Conservation (phyloP, 2,888 invertebrate species). For the Yponomeuta malinellus region DNA sequence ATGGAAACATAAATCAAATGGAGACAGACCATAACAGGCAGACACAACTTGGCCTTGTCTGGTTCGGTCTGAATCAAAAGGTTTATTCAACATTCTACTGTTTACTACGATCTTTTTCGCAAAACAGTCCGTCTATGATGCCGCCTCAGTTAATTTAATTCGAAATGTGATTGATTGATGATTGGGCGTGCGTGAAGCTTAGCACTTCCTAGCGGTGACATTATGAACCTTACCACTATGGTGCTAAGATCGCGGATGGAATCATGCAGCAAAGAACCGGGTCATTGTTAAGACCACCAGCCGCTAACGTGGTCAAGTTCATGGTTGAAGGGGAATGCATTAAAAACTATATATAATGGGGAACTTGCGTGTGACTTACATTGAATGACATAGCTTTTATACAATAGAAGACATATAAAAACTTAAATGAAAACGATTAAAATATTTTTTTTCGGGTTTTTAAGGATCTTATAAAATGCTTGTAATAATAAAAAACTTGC, state of each 20-base stretch:
- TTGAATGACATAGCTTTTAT: no score
- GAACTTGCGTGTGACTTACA: no score
- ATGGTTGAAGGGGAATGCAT: background rate
- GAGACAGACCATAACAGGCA: background rate
- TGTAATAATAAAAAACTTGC: no score
- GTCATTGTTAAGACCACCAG: conserved; percentile 2
- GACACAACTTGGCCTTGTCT: background rate
- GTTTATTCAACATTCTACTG: background rate
- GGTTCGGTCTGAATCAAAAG: background rate
- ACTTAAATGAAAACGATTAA: no score
- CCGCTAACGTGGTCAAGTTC: background rate
- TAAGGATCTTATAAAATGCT: no score
- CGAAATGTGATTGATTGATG: background rate
- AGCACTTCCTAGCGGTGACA: background rate
- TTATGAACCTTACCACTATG: background rate
- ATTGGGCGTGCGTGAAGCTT: background rate
- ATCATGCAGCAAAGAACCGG: background rate
- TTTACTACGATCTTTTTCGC: background rate
- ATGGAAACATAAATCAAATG: background rate
- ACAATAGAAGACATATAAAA: no score
- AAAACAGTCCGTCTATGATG: background rate
- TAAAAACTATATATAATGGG: no score
- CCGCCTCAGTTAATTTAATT: background rate
- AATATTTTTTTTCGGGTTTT: no score
- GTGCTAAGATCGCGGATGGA: background rate